These are phyloP conservation scores for Polyergus mexicanus DNA, from an alignment of 1,140 invertebrate genomes.

Conservation along the genomic window DNA sequence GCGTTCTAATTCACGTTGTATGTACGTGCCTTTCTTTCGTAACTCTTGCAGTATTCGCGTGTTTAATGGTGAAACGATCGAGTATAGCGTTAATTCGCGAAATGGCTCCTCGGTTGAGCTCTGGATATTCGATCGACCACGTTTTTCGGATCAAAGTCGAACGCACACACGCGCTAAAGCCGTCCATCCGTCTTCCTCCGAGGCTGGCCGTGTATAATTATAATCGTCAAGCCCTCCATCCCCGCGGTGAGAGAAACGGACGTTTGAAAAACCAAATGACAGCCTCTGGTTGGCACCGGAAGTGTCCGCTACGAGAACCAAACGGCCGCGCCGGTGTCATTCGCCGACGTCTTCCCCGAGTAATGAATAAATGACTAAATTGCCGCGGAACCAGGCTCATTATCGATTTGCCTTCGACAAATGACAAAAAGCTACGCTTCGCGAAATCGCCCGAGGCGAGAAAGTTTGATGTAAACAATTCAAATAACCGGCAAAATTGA, in stretches of 20 bases:
- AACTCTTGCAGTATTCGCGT: slow-evolving; percentile 3
- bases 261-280: slow-evolving; percentile 77
- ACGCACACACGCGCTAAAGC: slow-evolving; percentile 41
- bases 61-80: neutral
- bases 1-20: neutral
- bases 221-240: slow-evolving; percentile 71
- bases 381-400: slow-evolving; percentile 71
- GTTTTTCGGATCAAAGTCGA: slow-evolving; percentile 35
- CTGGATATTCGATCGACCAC: slow-evolving; percentile 21
- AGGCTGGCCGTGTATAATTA: slow-evolving; percentile 66
- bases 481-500: neutral
- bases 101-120: neutral
- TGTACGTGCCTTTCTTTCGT: neutral
- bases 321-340: slow-evolving; percentile 64
- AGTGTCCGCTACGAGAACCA: slow-evolving; percentile 69
- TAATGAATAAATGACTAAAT: slow-evolving; percentile 74
- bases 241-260: slow-evolving; percentile 75
- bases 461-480: neutral
- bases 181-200: slow-evolving; percentile 50
- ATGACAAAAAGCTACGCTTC: slow-evolving; percentile 45
- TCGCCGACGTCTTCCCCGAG: slow-evolving; percentile 59
- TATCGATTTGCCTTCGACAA: slow-evolving; percentile 64
- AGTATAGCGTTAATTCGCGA: slow-evolving; percentile 37
- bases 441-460: neutral
- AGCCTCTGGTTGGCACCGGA: slow-evolving; percentile 76